Evolutionary conservation across 2,888 invertebrate species (phyloP).

Genomic region (Eupithecia exiguata): DNA sequence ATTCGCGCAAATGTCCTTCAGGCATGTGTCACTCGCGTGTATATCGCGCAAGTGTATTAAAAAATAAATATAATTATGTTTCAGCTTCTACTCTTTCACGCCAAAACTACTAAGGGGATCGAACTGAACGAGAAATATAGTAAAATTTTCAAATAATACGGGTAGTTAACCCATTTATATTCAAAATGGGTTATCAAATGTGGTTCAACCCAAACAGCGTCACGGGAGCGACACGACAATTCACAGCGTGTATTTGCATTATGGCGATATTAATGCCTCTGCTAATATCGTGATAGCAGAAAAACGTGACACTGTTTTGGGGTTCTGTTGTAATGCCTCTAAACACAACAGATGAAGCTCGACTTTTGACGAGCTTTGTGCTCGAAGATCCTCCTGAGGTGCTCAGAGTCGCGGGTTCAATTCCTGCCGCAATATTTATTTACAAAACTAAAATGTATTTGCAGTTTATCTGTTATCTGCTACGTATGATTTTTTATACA

Average conservation of each 20-base stretch:
- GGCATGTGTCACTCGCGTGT: background rate
- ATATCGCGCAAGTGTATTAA: background rate
- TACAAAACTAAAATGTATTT: background rate
- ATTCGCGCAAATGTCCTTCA: background rate
- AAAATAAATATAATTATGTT: background rate
- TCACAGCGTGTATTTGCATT: conserved; percentile 72
- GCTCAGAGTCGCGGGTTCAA: background rate
- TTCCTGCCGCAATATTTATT: background rate
- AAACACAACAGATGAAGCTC: background rate
- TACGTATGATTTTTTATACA: rapidly evolving
- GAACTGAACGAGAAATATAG: background rate
- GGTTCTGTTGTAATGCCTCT: conserved; percentile 8
- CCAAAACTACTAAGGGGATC: background rate
- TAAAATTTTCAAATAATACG: too few species aligned
- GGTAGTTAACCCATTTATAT: too few species aligned
- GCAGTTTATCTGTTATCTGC: background rate
- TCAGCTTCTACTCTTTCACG: background rate
- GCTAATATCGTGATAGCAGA: conserved; percentile 35
- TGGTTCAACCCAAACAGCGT: conserved; percentile 13
- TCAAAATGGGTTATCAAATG: background rate
- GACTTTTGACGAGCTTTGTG: background rate
- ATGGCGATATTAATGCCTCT: conserved; percentile 68
- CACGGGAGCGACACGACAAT: conserved; percentile 59
- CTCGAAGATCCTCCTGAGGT: background rate
- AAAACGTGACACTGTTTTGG: conserved; percentile 27